Base-by-base conservation (phyloP, 2,888 invertebrate species). In the Nipponacmea schrenckii region DNA sequence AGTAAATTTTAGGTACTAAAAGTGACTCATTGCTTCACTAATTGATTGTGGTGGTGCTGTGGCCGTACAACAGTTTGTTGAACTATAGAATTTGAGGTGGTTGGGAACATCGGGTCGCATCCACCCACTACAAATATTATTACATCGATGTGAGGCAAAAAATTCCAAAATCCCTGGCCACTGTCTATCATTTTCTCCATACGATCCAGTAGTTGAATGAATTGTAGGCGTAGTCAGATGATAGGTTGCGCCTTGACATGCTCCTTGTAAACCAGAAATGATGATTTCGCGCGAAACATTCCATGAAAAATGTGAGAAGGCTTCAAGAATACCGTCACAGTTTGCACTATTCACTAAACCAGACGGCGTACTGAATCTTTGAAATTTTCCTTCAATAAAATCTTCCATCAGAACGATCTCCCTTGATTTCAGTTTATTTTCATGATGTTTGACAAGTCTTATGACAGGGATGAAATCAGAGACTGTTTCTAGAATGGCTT, bases 221-320 rank as follows among this genome's bases (percentile, higher is more conserved):
- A 78, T 75, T 14, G 62, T 66, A 39, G 78, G 78, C 17, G 75
- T 74, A 64, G 75, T 74, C 14, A 78, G 68, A 4, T 67, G 68
- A 67, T 69, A 75, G 24, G 7, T 27, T 24, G 67, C 72, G 44
- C 44, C 46, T 68, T 62, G 44, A 27, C 20, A 64, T 62, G 73
- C 70, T 12, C 78, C 78, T 44, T 78, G 74, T n/a, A 78, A 72
- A 14, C 72, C 76, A 46, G 70, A 72, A 14, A 78, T 72, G 45
- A 78, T 68, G n/a, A 77, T 62, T 4, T 71, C 68, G 50, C 68
- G 64, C 1, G 78, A 72, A 17, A 62, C 50, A 44, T 74, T 73
- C 78, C 78, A 78, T 10, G 75, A 71, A 69, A 75, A 78, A 70
- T 78, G 78, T 12, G 75, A 75, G 69, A 78, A 78, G 14, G 78